phyloP scores from a whole-genome alignment of 2,113 vertebrate genomes.

The Melanotaenia duboulayi region DNA sequence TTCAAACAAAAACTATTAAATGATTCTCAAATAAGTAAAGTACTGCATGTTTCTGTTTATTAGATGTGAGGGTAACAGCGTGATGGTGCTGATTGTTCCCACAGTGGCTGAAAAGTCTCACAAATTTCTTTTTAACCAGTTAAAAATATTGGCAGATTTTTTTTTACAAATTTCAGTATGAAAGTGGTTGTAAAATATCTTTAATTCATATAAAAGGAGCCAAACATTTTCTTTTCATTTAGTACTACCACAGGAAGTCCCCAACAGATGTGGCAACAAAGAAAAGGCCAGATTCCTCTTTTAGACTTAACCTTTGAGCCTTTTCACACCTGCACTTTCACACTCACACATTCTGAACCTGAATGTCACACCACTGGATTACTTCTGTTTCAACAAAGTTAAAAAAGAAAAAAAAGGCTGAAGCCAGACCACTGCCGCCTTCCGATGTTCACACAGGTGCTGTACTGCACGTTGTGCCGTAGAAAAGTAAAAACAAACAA shows the following conservation, averaged over 20 bases:
- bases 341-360: too few species aligned
- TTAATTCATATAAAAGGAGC: slow-evolving; percentile 37
- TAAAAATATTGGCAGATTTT: neutral
- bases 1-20: neutral
- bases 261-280: neutral
- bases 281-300: neutral
- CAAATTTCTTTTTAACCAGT: fast-evolving
- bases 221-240: neutral
- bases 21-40: neutral
- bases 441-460: too few species aligned
- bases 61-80: neutral
- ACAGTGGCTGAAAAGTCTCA: neutral
- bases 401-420: too few species aligned
- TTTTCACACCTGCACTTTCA: neutral
- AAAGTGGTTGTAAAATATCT: slow-evolving; percentile 20
- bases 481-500: too few species aligned
- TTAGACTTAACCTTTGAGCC: too few species aligned
- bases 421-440: too few species aligned
- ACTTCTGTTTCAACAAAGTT: too few species aligned
- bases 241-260: neutral
- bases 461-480: too few species aligned
- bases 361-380: too few species aligned
- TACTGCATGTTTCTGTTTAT: neutral
- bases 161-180: neutral
- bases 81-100: neutral